Base-by-base conservation (phyloP, 2,888 invertebrate species). In the Danaus chrysippus region DNA sequence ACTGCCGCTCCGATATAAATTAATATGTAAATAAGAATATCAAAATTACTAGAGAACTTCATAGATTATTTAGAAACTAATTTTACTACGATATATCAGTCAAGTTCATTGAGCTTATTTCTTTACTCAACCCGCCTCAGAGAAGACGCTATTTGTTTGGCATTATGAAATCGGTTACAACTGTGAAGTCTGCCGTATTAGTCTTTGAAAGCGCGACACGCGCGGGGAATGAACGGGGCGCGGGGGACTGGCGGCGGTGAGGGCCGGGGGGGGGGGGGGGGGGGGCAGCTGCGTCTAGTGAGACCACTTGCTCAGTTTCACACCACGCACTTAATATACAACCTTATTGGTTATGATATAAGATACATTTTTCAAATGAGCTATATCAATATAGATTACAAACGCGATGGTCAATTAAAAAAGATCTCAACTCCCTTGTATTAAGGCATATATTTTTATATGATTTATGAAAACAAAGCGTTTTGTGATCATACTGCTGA, bases 261-360 rank as follows among this genome's bases (percentile, higher is more conserved):
- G 64, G 67, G 56, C 70, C 58, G 71, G 78, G 76, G 78, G 75
- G 23, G 8, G 71, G 78, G 76, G 78, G 75, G 23, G 8, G 75
- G 76, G 78, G 77, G 83, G 86, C 84, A 84, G 84, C 86, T 87
- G 89, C 88, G 89, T 89, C 89, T 86, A 85, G 86, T 82, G 83
- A 81, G 81, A 78, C 80, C 82, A 79, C 79, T 82, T 79, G 78
- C 82, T 81, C 79, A 75, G 77, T 83, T 82, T 83, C 86, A 84
- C 83, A 83, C 83, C 80, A 83, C 84, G 83, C 81, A 77, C 73
- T 76, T 72, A 72, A 70, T 68, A 66, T 70, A 64, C 65, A 42
- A 68, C 67, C 56, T 65, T 71, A 64, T 57, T 1, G 0, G 11
- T 0, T 19, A 10, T 1, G 0, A 0, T 0, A 10, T 65, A 68